Percentiles rank a stretch among this genome's conserved stretches.
phyloP scores from a whole-genome alignment of 2,113 vertebrate genomes.

The Vulpes lagopus region DNA sequence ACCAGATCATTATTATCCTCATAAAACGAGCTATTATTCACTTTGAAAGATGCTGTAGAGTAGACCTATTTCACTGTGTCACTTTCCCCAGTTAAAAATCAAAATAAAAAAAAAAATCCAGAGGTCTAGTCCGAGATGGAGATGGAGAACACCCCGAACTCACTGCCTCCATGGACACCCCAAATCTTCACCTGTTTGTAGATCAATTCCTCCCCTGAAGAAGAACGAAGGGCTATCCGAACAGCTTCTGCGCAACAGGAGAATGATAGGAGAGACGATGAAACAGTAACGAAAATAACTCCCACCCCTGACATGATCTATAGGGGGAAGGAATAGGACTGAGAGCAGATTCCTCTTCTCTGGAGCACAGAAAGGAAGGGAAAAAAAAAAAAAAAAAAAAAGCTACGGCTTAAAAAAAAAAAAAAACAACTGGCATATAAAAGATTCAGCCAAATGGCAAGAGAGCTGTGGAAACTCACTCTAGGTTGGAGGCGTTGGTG shows the following conservation, averaged over 20 bases:
- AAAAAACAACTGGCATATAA: neutral
- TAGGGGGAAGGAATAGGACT: neutral
- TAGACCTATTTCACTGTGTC: neutral
- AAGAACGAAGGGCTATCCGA: neutral
- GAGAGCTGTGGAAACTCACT: neutral
- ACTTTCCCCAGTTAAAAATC: slow-evolving; percentile 21
- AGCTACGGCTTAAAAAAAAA: neutral
- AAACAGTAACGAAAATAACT: neutral
- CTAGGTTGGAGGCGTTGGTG: neutral
- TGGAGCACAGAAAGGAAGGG: neutral
- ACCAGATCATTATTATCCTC: neutral
- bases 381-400: neutral
- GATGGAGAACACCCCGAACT: neutral
- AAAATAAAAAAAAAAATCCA: neutral
- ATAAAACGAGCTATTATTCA: neutral
- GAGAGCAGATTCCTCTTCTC: neutral
- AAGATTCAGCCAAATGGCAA: neutral
- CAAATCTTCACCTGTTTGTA: neutral
- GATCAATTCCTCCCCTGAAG: neutral
- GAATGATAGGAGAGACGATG: neutral
- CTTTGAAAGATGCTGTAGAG: neutral
- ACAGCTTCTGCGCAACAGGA: neutral
- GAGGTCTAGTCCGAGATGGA: neutral
- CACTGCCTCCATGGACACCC: neutral
- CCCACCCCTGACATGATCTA: neutral